A percentile compares a stretch with the other conserved stretches of the same genome.
phyloP scores from a whole-genome alignment of 2,888 invertebrate genomes.

The Brachycybe producta region DNA sequence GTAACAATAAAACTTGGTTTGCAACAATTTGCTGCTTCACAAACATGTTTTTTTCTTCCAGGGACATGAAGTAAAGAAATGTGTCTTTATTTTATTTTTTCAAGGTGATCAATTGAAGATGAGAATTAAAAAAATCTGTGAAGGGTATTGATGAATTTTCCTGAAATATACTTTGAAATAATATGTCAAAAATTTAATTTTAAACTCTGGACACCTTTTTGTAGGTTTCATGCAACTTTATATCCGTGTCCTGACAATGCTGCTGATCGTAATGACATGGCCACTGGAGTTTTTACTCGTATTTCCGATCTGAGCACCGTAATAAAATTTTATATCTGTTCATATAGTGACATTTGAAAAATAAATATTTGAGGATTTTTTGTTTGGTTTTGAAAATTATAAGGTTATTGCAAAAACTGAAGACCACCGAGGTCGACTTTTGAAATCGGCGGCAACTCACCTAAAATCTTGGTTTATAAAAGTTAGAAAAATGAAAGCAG shows the following conservation, averaged over 20 bases:
- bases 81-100: slow-evolving; percentile 63
- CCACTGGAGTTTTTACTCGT: slow-evolving; percentile 94
- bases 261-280: slow-evolving; percentile 92
- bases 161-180: too few species aligned
- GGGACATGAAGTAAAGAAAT: slow-evolving; percentile 93
- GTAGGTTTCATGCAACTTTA: slow-evolving; percentile 77
- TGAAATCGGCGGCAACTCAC: slow-evolving; percentile 95
- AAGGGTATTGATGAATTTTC: slow-evolving; percentile 53
- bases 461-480: slow-evolving; percentile 93
- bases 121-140: slow-evolving; percentile 96
- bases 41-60: slow-evolving; percentile 33
- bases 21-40: not conserved
- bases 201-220: slow-evolving; percentile 13
- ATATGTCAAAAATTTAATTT: not conserved
- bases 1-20: not conserved
- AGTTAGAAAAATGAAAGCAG: slow-evolving; percentile 96
- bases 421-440: slow-evolving; percentile 92
- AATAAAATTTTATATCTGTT: slow-evolving; percentile 18
- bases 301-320: slow-evolving; percentile 93
- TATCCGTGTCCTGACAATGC: slow-evolving; percentile 98
- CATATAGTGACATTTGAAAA: not conserved
- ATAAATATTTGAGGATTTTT: not conserved
- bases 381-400: too few species aligned
- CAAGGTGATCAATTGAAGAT: slow-evolving; percentile 96
- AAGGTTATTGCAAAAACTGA: slow-evolving; percentile 91